Base-by-base conservation (phyloP, 1,140 invertebrate species). In the Hermetia illucens region DNA sequence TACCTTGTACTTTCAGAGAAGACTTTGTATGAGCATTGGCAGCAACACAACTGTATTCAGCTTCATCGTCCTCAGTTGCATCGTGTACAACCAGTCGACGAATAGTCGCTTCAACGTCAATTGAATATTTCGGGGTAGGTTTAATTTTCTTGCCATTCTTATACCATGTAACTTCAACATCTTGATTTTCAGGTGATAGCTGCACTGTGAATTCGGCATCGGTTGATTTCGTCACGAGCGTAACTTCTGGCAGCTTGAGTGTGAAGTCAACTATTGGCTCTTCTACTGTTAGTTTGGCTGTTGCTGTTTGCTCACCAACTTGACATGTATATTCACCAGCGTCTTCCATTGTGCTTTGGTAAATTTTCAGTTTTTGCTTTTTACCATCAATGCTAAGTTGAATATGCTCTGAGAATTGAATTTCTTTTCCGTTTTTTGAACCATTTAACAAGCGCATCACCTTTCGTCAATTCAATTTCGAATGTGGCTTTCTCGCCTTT, bases 371-470 rank as follows among this genome's bases (percentile, higher is more conserved):
- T 47, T 82, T 82, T 56, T 93, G 89, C 42, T 76, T 75, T 54
- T 93, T 93, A 8, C 89, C 89, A 53, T 92, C 86, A 47, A 92
- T 93, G 17, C 82, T 81, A 3, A 92, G 60, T 61, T 89, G 84
- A 33, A 90, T 72, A 42, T 88, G 84, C 51, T 93, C 86, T 29
- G 80, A 85, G 47, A 92, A 89, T 55, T 82, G 76, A 44, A 93
- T 72, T 63, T 92, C 87, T 41, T 76, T 70, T n/a, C 72, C 77
- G 61, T 91, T 76, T n/a, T 59, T 91, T 91, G 45, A 80, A 88
- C 90, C 90, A 94, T 21, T 77, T 71, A 2, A 91, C 83, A 15
- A 86, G 58, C 12, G 88, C 88, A 56, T 93, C 88, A 25, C 88
- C 87, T 67, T 93, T 90, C 1, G 82, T 87, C 1, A 93, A 58